A percentile compares a stretch with the other conserved stretches of the same genome.
Conservation (phyloP, 2,113 vertebrate genomes). For the Clarias macrocephalus region DNA sequence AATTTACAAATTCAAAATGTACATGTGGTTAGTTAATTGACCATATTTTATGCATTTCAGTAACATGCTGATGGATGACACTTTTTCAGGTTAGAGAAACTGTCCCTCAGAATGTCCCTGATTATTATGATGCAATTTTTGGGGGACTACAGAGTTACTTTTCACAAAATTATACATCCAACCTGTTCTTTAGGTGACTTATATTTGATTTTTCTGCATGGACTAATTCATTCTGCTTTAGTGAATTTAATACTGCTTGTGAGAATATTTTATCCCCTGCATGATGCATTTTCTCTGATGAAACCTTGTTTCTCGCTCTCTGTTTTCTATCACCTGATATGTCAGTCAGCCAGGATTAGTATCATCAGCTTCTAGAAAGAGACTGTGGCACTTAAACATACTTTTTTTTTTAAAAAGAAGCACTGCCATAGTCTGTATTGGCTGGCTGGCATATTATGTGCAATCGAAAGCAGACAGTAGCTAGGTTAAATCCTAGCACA, state of each 20-base stretch:
- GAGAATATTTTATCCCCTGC: not conserved
- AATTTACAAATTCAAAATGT: too few relatives aligned
- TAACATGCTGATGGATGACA: too few relatives aligned
- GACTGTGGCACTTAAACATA: not conserved
- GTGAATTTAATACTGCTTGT: not conserved
- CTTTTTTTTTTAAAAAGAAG: conserved; percentile 5
- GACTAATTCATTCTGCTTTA: not conserved
- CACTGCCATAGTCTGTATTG: not conserved
- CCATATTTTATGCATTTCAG: too few relatives aligned
- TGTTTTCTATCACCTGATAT: conserved; percentile 2
- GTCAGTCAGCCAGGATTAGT: not conserved
- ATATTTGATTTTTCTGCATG: not conserved
- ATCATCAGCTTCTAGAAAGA: not conserved
- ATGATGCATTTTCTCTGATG: not conserved
- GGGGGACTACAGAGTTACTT: not conserved
- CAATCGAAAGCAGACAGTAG: conserved; percentile 14
- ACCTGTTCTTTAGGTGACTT: not conserved
- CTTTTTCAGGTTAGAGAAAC: too few relatives aligned
- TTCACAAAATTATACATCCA: not conserved
- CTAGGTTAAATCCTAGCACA: conserved; percentile 37
- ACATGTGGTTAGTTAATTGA: too few relatives aligned
- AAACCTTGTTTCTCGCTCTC: not conserved
- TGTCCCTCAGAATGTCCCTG: not conserved
- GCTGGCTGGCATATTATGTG: not conserved
- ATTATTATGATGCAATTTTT: not conserved